Evolutionary conservation across 2,797 vertebrate genomes (phyloP), one percentile per base, ranked within the genome.

Genomic region (Sebastes alutus): DNA sequence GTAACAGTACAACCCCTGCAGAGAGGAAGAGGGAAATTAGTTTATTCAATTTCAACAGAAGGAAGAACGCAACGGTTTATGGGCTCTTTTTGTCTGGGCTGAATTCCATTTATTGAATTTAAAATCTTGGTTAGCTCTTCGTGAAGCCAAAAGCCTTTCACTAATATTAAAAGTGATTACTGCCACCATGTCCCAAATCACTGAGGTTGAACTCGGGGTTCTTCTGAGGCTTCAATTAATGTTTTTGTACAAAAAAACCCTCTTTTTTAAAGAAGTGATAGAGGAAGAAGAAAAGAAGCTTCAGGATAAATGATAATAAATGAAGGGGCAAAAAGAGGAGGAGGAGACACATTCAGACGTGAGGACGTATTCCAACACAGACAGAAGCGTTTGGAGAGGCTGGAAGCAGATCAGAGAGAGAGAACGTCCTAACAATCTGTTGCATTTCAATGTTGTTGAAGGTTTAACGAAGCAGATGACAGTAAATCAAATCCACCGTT

Each of bases 401-500:
- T 27, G 49, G 18, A 25, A 52, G 49, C 32, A 49, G 49, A 80
- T 22, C 75, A 12, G 11, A 33, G 35, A 0, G 29, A 77, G 29
- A 35, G 6, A 55, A 56, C 14, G 55, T 81, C 8, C 42, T 14
- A 23, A 35, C 75, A 83, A 54, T 69, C 78, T 82, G 78, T 23
- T 75, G 5, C 35, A 38, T 64, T 54, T 63, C 29, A 55, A 14
- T 18, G 42, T 33, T 35, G 23, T 56, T 78, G 3, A 64, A 25
- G 68, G 42, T 65, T 79, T 62, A 38, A 62, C 64, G 32, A 42
- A 62, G 18, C 77, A 70, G 60, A 75, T 70, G 75, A 81, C 65
- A 49, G 62, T 16, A 56, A 83, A 85, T 85, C 60, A 78, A 64
- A 77, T 66, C 35, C 68, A 55, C n/a, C 59, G 16, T 73, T 85